Evolutionary conservation across 1,140 invertebrate species (phyloP).

Genomic region (Solenopsis fugax): DNA sequence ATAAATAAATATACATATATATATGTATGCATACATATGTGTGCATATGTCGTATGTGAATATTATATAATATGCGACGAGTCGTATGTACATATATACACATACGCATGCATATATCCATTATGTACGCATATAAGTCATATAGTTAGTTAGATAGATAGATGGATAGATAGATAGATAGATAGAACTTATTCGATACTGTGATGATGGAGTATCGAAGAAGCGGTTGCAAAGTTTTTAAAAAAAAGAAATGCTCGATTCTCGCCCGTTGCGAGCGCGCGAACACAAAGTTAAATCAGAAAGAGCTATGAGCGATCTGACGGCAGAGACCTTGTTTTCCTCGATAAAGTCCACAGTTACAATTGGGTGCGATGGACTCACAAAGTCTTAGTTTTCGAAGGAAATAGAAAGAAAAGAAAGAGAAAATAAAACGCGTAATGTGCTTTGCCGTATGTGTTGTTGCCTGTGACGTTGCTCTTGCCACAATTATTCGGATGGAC

Average conservation of each 20-base stretch:
- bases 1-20: constrained; percentile 71
- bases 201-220: constrained; percentile 78
- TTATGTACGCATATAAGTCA: constrained; percentile 50
- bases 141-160: constrained; percentile 64
- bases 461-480: constrained; percentile 68
- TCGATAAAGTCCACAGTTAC: constrained; percentile 71
- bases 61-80: constrained; percentile 46
- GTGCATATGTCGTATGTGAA: constrained; percentile 75
- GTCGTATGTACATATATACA: constrained; percentile 20
- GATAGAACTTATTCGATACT: constrained; percentile 83
- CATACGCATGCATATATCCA: constrained; percentile 50
- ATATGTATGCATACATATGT: constrained; percentile 73
- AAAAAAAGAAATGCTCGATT: constrained; percentile 78
- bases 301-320: constrained; percentile 76
- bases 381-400: constrained; percentile 65
- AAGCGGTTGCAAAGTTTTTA: constrained; percentile 80
- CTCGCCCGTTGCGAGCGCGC: constrained; percentile 78
- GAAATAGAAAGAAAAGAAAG: constrained; percentile 23
- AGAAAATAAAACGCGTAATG: constrained; percentile 42
- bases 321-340: constrained; percentile 77
- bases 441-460: constrained; percentile 46
- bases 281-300: constrained; percentile 77
- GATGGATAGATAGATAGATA: constrained; percentile 75
- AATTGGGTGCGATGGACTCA: constrained; percentile 61
- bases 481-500: constrained; percentile 66